Percentiles rank a stretch among this genome's conserved stretches.
These are phyloP conservation scores for Drosophila phalerata DNA, from an alignment of 2,888 invertebrate species.

Conservation along the genomic window DNA sequence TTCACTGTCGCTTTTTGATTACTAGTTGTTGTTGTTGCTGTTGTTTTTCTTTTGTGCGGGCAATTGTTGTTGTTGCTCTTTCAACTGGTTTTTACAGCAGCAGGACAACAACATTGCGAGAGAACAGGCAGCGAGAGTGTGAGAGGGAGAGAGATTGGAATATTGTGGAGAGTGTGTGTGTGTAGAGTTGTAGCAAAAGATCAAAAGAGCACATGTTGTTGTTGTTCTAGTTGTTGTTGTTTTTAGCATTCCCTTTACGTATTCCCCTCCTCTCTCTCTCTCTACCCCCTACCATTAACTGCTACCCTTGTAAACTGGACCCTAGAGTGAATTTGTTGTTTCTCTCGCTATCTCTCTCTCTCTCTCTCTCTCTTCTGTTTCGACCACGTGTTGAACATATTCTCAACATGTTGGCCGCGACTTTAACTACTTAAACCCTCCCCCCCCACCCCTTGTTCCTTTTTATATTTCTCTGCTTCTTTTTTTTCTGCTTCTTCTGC, in stretches of 20 bases:
- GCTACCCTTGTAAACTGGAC: not conserved
- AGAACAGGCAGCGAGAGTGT: not conserved
- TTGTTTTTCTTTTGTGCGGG: slow-evolving; percentile 57
- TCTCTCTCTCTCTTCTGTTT: not conserved
- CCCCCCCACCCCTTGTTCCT: not conserved
- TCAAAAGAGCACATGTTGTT: slow-evolving; percentile 2
- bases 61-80: slow-evolving; percentile 33
- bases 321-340: not conserved
- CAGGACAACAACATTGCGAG: slow-evolving; percentile 40
- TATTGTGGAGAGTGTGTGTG: not conserved
- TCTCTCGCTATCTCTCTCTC: not conserved
- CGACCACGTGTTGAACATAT: slow-evolving; percentile 78
- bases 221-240: not conserved
- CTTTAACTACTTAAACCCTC: slow-evolving; percentile 26
- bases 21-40: slow-evolving; percentile 25
- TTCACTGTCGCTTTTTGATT: slow-evolving; percentile 75
- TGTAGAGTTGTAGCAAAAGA: slow-evolving; percentile 6
- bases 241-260: not conserved
- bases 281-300: not conserved
- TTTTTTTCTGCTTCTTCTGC: slow-evolving; percentile 8
- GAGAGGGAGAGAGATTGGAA: slow-evolving; percentile 5
- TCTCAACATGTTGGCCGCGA: slow-evolving; percentile 68
- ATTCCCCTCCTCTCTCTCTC: not conserved
- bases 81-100: slow-evolving; percentile 79
- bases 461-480: slow-evolving; percentile 7